These are phyloP conservation scores for Astyanax mexicanus DNA, from an alignment of 2,797 vertebrate genomes.

Conservation along the genomic window DNA sequence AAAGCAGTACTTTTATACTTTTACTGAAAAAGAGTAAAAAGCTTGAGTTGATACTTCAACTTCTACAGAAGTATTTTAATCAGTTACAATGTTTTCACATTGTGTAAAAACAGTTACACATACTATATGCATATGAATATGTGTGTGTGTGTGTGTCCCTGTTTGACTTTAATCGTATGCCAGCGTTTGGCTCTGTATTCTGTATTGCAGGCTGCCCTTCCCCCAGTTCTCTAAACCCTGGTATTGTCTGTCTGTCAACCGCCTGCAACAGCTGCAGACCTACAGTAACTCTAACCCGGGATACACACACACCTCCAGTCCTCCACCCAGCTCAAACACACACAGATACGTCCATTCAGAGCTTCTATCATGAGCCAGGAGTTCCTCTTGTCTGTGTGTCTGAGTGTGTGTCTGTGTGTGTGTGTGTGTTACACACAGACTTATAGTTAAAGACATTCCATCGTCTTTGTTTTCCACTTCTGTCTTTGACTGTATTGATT, in stretches of 20 bases:
- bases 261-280: slow-evolving; percentile 52
- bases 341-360: not conserved
- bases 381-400: no score
- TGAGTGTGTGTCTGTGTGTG: not conserved
- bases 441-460: slow-evolving; percentile 7
- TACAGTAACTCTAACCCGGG: slow-evolving; percentile 49
- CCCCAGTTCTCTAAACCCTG: not conserved
- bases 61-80: no score
- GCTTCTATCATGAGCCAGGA: not conserved
- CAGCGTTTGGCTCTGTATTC: not conserved
- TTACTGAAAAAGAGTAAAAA: no score
- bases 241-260: slow-evolving; percentile 43
- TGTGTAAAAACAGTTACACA: no score
- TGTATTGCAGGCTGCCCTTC: not conserved
- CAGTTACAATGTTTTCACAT: no score
- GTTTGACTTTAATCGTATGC: slow-evolving; percentile 43
- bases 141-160: slow-evolving; percentile 35
- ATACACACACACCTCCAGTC: slow-evolving; percentile 20
- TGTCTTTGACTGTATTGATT: slow-evolving; percentile 27
- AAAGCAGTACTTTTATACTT: no score
- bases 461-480: slow-evolving; percentile 5
- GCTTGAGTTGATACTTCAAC: no score
- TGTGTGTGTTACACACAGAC: not conserved
- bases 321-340: not conserved
- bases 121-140: slow-evolving; percentile 2